These are phyloP conservation scores for Dissostichus mawsoni DNA, from an alignment of 2,113 vertebrate genomes.

Conservation along the genomic window DNA sequence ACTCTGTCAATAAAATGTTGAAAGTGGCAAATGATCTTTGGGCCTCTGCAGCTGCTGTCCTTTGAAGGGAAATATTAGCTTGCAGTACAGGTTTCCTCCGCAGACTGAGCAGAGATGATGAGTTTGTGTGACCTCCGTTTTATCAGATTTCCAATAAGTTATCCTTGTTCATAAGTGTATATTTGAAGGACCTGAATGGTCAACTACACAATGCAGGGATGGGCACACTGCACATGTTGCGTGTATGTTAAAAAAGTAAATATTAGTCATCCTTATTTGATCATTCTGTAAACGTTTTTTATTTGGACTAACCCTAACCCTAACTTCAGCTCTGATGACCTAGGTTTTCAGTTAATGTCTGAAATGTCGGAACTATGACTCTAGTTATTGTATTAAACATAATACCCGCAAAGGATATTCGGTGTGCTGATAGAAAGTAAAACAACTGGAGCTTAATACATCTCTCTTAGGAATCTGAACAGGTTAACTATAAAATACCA, in stretches of 20 bases:
- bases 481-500: too few relatives aligned
- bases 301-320: too few relatives aligned
- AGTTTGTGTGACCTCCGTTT: slow-evolving; percentile 48
- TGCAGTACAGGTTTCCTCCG: slow-evolving; percentile 20
- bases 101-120: slow-evolving; percentile 19
- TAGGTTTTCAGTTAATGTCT: neutral
- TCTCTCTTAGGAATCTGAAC: neutral
- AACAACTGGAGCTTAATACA: neutral
- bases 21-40: slow-evolving; percentile 42
- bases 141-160: slow-evolving; percentile 46
- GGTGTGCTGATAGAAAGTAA: too few relatives aligned
- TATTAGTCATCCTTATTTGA: neutral
- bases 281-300: neutral
- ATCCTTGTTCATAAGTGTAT: neutral
- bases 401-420: too few relatives aligned
- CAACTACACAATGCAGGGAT: neutral
- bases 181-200: neutral
- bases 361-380: too few relatives aligned
- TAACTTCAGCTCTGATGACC: neutral
- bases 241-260: neutral
- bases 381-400: neutral
- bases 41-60: slow-evolving; percentile 31
- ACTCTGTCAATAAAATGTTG: slow-evolving; percentile 46
- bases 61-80: slow-evolving; percentile 15
- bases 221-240: too few relatives aligned